Percentiles rank a stretch among this genome's conserved stretches.
Conservation (phyloP, 2,888 invertebrate species). For the Heliconius hortense region DNA sequence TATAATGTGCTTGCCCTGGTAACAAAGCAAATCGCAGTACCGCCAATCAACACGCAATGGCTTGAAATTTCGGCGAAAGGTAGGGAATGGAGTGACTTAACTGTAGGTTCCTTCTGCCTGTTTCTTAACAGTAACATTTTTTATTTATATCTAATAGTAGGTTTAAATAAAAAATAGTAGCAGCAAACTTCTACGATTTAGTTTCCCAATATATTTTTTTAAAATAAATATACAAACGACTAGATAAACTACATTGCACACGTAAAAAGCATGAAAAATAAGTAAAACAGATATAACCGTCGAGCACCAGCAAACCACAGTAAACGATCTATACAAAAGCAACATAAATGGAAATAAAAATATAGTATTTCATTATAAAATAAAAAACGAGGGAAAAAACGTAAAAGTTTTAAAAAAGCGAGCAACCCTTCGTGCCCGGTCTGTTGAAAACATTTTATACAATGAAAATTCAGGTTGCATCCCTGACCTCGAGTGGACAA, state of each 20-base stretch:
- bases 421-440: constrained; percentile 46
- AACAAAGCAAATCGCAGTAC: too few species aligned
- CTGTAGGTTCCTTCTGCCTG: not conserved
- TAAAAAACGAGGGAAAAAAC: constrained; percentile 43
- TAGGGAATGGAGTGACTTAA: too few species aligned
- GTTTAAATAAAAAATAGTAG: too few species aligned
- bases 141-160: not conserved
- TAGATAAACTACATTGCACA: not conserved
- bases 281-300: constrained; percentile 16
- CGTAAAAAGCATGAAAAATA: not conserved
- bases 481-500: constrained; percentile 64
- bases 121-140: not conserved
- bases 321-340: constrained; percentile 38
- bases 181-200: not conserved
- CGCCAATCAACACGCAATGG: too few species aligned
- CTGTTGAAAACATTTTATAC: constrained; percentile 54
- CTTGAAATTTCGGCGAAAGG: too few species aligned
- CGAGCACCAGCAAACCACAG: constrained; percentile 4
- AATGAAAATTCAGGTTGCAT: constrained; percentile 69
- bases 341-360: constrained; percentile 45
- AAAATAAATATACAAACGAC: not conserved
- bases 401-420: constrained; percentile 47
- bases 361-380: constrained; percentile 43
- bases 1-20: too few species aligned
- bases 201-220: not conserved